Evolutionary conservation across 1,140 invertebrate genomes (phyloP).

Genomic region (Proctacanthus coquilletti): DNA sequence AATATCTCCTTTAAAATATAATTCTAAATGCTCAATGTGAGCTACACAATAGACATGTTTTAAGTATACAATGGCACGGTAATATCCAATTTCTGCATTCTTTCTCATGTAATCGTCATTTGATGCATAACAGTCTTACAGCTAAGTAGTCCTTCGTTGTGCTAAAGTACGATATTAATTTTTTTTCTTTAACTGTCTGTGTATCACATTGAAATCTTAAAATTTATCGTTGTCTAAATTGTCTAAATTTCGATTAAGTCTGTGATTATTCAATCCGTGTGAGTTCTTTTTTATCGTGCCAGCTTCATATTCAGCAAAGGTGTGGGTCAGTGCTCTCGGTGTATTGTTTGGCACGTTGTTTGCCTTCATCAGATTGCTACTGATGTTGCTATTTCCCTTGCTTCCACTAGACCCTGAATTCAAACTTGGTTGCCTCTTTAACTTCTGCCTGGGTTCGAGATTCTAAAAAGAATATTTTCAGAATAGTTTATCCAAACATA

Average conservation of each 20-base stretch:
- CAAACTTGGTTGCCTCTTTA: slow-evolving; percentile 40
- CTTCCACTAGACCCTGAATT: slow-evolving; percentile 31
- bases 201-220: no score
- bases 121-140: no score
- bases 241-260: slow-evolving; percentile 7
- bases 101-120: no score
- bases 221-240: slow-evolving; percentile 29
- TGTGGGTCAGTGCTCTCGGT: slow-evolving; percentile 42
- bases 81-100: no score
- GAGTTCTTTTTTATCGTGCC: slow-evolving; percentile 64
- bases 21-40: no score
- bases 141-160: no score
- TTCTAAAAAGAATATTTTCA: slow-evolving; percentile 14
- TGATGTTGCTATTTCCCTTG: slow-evolving; percentile 35
- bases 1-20: no score
- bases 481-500: slow-evolving; percentile 6
- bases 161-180: no score
- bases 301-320: slow-evolving; percentile 54
- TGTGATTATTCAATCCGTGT: slow-evolving; percentile 37
- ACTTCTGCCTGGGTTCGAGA: slow-evolving; percentile 31
- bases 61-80: no score
- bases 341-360: slow-evolving; percentile 47
- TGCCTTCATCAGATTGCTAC: slow-evolving; percentile 41
- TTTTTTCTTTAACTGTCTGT: no score
- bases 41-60: no score